Evolutionary conservation across 2,113 vertebrate genomes (phyloP).

Genomic region (Propithecus coquereli): DNA sequence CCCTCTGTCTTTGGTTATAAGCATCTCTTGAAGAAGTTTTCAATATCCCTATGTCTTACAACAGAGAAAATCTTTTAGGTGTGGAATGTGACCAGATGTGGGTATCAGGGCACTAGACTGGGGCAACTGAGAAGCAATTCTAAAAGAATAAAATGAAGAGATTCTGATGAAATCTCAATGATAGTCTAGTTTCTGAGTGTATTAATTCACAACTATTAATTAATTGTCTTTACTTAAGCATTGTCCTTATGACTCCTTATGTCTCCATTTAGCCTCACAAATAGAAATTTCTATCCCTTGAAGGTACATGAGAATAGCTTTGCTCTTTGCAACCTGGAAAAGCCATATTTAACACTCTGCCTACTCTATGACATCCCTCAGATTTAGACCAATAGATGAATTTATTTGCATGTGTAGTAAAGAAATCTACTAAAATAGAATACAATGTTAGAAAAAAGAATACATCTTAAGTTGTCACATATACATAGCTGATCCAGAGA

Average conservation of each 20-base stretch:
- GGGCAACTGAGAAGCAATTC: background rate
- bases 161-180: background rate
- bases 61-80: background rate
- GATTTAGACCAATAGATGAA: background rate
- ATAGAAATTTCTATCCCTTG: background rate
- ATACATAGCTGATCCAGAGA: background rate
- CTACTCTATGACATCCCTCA: background rate
- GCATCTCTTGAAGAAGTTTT: background rate
- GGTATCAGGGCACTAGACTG: background rate
- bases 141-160: background rate
- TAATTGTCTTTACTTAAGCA: background rate
- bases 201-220: background rate
- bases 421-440: background rate
- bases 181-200: background rate
- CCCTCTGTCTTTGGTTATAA: background rate
- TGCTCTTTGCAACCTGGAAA: background rate
- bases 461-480: background rate
- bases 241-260: no score
- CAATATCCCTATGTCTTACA: background rate
- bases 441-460: background rate
- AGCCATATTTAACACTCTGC: background rate
- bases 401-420: background rate
- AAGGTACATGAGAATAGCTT: background rate
- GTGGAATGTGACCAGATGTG: background rate
- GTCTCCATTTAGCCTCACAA: background rate